Base-by-base conservation (phyloP, 2,888 invertebrate genomes). In the Caenorhabditis panamensis region DNA sequence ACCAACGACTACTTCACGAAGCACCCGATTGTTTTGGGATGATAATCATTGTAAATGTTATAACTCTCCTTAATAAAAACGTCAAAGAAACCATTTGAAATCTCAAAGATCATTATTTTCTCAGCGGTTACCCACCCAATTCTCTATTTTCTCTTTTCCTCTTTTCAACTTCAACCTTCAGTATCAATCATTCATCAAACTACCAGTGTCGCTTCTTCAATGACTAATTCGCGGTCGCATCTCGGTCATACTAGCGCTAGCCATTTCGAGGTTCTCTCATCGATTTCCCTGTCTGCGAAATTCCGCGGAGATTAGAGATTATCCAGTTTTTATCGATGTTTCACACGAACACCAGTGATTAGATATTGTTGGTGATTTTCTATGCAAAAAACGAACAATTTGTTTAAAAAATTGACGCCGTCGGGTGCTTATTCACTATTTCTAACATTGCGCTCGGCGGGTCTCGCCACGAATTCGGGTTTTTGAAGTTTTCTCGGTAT, bases 1-100 rank as follows among this genome's bases (percentile, higher is more conserved):
- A 88, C 88, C 31, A 88, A 87, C 67, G 89, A 88, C 72, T 82
- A 86, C 75, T 88, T 86, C 75, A 84, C 86, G 24, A 75, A 84
- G 16, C 69, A 89, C 68, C 89, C 89, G 18, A 89, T 89, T 51
- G 62, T 79, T 68, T 83, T 89, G 73, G 88, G 85, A 26, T 83
- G 54, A 67, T 36, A 51, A 22, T 18, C 24, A 26, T 61, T 54
- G 20, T 24, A 66, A 51, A 4, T 59, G 16, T 59, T 59, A 22
- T 22, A 20, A n/a, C n/a, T n/a, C n/a, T n/a, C n/a, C n/a, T n/a
- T n/a, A n/a, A n/a, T n/a, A n/a, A n/a, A n/a, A n/a, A n/a, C n/a
- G n/a, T n/a, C 18, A 59, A 37, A 20, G 9, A 18, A 36, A 18
- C 36, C n/a, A n/a, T 36, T 53, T 11, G 36, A 9, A 53, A 64